Percentiles rank a stretch among this genome's conserved stretches.
Conservation (phyloP, 2,888 invertebrate genomes). For the Steinernema hermaphroditum region DNA sequence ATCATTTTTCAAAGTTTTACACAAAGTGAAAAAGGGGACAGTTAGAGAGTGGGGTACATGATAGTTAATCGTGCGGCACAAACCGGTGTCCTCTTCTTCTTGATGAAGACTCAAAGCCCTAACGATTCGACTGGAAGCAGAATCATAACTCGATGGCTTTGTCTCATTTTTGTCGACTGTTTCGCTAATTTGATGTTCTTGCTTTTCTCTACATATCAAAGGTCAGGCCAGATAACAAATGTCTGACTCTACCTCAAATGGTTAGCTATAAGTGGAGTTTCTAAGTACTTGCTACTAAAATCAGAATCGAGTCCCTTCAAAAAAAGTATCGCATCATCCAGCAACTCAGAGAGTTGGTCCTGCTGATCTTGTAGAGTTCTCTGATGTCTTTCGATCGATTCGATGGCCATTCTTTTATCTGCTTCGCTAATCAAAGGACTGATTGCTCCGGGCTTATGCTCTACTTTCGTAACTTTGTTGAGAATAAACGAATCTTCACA, state of each 20-base stretch:
- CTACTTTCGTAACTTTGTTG: background rate
- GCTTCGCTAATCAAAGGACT: slow-evolving; percentile 20
- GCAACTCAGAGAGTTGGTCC: slow-evolving; percentile 50
- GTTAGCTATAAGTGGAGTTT: slow-evolving; percentile 20
- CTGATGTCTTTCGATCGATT: slow-evolving; percentile 55
- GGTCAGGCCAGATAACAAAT: background rate
- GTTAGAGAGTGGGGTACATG: background rate
- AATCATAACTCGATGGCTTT: background rate
- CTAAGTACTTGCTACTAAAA: slow-evolving; percentile 26
- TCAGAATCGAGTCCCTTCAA: slow-evolving; percentile 41
- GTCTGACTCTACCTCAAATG: background rate
- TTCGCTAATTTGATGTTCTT: slow-evolving; percentile 1
- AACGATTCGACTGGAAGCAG: background rate
- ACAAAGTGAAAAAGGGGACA: background rate
- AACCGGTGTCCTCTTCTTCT: slow-evolving; percentile 4
- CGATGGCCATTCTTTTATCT: slow-evolving; percentile 27
- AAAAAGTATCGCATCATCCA: slow-evolving; percentile 53
- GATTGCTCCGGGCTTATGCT: background rate
- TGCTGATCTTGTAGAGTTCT: slow-evolving; percentile 54
- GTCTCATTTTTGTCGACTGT: slow-evolving; percentile 30
- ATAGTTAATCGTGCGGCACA: slow-evolving; percentile 16
- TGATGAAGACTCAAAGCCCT: background rate
- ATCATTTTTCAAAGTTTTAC: background rate
- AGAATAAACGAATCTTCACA: background rate
- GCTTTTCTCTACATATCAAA: background rate